Percentiles rank a stretch among this genome's conserved stretches.
Evolutionary conservation across 2,113 vertebrate species (phyloP).

Genomic region (Trinectes maculatus): DNA sequence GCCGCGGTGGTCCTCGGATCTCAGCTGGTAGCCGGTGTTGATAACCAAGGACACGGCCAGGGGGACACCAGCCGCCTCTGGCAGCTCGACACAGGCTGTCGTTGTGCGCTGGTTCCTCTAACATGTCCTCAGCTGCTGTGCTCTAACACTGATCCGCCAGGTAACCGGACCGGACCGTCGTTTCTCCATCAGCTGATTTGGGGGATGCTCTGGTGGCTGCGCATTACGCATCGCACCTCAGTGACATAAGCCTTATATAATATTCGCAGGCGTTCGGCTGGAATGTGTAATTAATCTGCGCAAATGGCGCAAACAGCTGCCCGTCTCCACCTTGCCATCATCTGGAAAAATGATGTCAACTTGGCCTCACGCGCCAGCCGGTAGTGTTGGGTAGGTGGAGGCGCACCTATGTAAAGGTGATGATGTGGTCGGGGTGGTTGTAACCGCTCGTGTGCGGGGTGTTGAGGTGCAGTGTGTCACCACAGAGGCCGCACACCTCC

Average conservation of each 20-base stretch:
- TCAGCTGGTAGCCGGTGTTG: conserved; percentile 35
- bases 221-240: conserved; percentile 65
- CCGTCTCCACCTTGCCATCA: conserved; percentile 29
- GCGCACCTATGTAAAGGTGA: conserved; percentile 47
- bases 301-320: conserved; percentile 55
- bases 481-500: neutral
- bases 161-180: conserved; percentile 36
- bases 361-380: conserved; percentile 27
- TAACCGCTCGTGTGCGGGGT: neutral
- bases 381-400: conserved; percentile 29
- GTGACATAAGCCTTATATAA: conserved; percentile 74
- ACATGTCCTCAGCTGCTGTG: conserved; percentile 26
- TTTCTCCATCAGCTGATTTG: conserved; percentile 41
- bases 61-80: conserved; percentile 30
- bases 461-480: conserved; percentile 21
- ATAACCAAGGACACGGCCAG: conserved; percentile 73
- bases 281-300: conserved; percentile 41
- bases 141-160: too few relatives aligned
- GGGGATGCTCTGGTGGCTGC: conserved; percentile 58
- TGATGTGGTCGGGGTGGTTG: conserved; percentile 51
- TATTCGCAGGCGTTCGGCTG: conserved; percentile 53
- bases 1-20: conserved; percentile 46
- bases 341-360: conserved; percentile 1
- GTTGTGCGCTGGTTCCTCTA: conserved; percentile 4
- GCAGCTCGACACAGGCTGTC: conserved; percentile 29